Evolutionary conservation across 2,797 vertebrate species (phyloP), one percentile per base, ranked within the genome.

Genomic region (Argentina silus): DNA sequence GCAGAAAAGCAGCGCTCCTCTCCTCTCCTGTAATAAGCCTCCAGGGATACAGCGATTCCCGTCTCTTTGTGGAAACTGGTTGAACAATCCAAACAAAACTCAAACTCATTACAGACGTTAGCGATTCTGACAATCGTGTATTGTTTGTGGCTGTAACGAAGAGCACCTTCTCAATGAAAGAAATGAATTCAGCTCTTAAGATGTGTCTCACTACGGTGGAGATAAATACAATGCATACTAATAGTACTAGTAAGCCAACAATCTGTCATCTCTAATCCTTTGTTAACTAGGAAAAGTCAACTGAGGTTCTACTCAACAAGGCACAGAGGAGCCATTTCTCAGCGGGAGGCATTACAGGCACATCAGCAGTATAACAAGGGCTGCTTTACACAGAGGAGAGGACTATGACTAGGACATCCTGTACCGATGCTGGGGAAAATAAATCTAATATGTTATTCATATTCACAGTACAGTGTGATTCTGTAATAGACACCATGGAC

Each of bases 31-130:
- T 27, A 79, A 73, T n/a, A 7, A n/a, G 43, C 61, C 43, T 76
- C 78, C 75, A 69, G 73, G 83, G 67, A 84, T 72, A 78, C 71
- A 84, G 78, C 79, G 75, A 85, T 85, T 89, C 77, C 80, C 85
- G 76, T 76, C 61, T 69, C 78, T 77, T 82, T 85, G 89, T 80
- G 78, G 82, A 82, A 86, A 79, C 78, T 83, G 82, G 89, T 89
- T 80, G 86, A 64, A 72, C 71, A 56, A 70, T 78, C 70, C n/a
- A n/a, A 47, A 27, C 55, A 79, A 82, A 81, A 83, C n/a, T n/a
- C n/a, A n/a, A n/a, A n/a, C n/a, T n/a, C n/a, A n/a, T n/a, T 74
- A 78, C 84, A 86, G 80, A 65, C n/a, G 51, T 53, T 17, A 15
- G 6, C 15, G 14, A 53, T 15, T 15, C 51, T 53, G 51, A 1